phyloP scores from a whole-genome alignment of 1,140 invertebrate genomes.

The Dysdera silvatica region DNA sequence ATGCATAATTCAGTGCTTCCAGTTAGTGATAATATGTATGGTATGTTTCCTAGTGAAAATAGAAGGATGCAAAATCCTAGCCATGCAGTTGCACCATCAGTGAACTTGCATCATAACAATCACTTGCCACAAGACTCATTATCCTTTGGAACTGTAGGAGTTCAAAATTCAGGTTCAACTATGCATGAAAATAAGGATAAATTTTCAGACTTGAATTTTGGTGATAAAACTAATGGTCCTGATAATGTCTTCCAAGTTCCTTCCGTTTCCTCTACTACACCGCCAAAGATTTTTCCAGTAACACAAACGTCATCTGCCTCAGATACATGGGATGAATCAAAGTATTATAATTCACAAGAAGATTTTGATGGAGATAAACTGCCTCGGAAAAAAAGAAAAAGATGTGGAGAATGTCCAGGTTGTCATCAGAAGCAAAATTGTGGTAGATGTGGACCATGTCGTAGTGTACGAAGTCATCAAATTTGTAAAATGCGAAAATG shows the following conservation, averaged over 20 bases:
- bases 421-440: conserved; percentile 92
- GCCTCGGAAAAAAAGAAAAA: conserved; percentile 85
- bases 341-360: conserved; percentile 19
- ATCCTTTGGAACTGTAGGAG: neutral
- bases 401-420: conserved; percentile 86
- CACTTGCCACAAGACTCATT: no score
- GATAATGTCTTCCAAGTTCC: conserved; percentile 36
- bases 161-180: neutral
- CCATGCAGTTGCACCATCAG: no score
- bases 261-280: conserved; percentile 33
- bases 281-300: conserved; percentile 20
- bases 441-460: conserved; percentile 88
- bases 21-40: conserved; percentile 18
- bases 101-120: conserved; percentile 18
- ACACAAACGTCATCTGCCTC: conserved; percentile 7
- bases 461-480: conserved; percentile 66
- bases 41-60: conserved; percentile 15
- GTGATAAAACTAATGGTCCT: conserved; percentile 19
- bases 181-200: conserved; percentile 13
- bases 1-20: conserved; percentile 2
- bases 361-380: conserved; percentile 40
- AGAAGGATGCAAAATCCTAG: conserved; percentile 13
- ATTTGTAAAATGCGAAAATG: conserved; percentile 91
- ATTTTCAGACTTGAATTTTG: conserved; percentile 13
- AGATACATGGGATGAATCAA: conserved; percentile 15